Base-by-base conservation (phyloP, 2,888 invertebrate genomes). In the Odontocolon sp. region DNA sequence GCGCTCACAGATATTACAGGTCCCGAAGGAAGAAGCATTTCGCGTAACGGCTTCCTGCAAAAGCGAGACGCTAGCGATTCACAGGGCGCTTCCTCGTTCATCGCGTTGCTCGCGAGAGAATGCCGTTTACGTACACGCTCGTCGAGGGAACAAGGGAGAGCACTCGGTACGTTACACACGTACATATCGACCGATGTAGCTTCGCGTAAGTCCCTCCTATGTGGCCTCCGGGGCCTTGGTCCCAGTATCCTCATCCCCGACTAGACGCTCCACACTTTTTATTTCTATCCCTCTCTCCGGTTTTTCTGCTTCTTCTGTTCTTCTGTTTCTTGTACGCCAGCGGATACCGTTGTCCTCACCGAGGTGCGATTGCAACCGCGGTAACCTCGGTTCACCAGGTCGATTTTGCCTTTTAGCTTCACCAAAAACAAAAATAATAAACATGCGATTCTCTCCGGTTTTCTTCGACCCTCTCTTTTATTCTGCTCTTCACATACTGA, bases 331-430 rank as follows among this genome's bases (percentile, higher is more conserved):
- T 59, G 8, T 28, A 11, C 26, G 54, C 68, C 38, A 71, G 80
- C 84, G 81, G 82, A 78, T 82, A 83, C 83, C 81, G 84, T 77
- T 77, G 72, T 23, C 64, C 54, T 45, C 57, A 59, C 59, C 73
- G 80, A 79, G n/a, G n/a, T 83, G 83, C 82, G 82, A 83, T 83
- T 82, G 80, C 83, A 82, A 82, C 82, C 80, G 61, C 80, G 73
- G 80, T 81, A 83, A 84, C 83, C 83, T 83, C 74, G 74, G 84
- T 85, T 84, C 85, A 83, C 81, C 83, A 78, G 85, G 84, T 84
- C 85, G 83, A 76, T 71, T 74, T 77, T 80, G 61, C 63, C 52
- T 61, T 57, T 31, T 52, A 57, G 50, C 45, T 16, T 33, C 56
- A n/a, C n/a, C 18, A 18, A 8, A 2, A 36, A 36, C 2, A 36